Conservation (phyloP, 2,888 invertebrate species). For the Xanthia icteritia region DNA sequence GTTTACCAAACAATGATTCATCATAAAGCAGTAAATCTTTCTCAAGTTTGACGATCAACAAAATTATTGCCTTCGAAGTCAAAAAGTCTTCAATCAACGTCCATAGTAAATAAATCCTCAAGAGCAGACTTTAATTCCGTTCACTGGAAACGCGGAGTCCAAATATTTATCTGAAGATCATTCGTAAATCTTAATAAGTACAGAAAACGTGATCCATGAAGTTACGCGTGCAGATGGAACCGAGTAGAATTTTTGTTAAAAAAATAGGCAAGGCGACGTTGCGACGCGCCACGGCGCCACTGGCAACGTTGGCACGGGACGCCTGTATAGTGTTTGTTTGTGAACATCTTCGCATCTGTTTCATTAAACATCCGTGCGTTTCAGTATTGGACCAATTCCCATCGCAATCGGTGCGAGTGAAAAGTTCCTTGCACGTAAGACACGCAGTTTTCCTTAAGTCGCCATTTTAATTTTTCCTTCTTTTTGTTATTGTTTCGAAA, state of each 20-base stretch:
- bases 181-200: conserved; percentile 64
- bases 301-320: conserved; percentile 84
- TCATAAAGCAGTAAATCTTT: conserved; percentile 32
- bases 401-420: conserved; percentile 82
- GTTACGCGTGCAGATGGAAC: conserved; percentile 32
- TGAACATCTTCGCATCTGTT: conserved; percentile 88
- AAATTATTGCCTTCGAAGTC: conserved; percentile 27
- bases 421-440: conserved; percentile 72
- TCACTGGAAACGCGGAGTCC: conserved; percentile 55
- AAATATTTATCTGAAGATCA: conserved; percentile 69
- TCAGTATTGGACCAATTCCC: conserved; percentile 87
- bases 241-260: conserved; percentile 73
- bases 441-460: conserved; percentile 75
- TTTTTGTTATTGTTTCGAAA: conserved; percentile 44
- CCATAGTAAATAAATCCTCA: conserved; percentile 53
- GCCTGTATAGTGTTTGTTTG: conserved; percentile 83
- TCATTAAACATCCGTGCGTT: conserved; percentile 85
- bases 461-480: conserved; percentile 73
- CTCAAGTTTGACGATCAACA: conserved; percentile 23
- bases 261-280: conserved; percentile 80
- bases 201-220: conserved; percentile 39
- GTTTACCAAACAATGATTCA: conserved; percentile 48
- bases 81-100: conserved; percentile 52
- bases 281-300: conserved; percentile 83
- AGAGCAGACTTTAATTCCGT: conserved; percentile 49